A percentile compares a stretch with the other conserved stretches of the same genome.
Conservation (phyloP, 2,797 vertebrate species). For the Natrix natrix region DNA sequence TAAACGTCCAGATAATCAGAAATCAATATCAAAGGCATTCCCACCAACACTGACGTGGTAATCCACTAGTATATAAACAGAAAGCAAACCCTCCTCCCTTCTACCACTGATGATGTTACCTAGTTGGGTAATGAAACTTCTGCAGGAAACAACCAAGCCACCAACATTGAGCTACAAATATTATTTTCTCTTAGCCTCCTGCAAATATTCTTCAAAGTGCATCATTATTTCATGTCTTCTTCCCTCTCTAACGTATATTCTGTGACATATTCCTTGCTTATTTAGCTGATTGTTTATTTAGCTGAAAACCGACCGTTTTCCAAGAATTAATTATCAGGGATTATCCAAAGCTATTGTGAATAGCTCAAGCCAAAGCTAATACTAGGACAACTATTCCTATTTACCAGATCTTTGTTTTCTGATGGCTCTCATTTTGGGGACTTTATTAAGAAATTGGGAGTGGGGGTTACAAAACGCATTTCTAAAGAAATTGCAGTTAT, state of each 20-base stretch:
- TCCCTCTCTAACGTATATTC: background rate
- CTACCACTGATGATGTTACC: too few species aligned
- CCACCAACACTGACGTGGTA: too few species aligned
- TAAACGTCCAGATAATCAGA: too few species aligned
- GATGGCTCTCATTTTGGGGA: background rate
- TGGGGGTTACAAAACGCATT: background rate
- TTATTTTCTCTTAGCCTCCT: background rate
- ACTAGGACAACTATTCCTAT: background rate
- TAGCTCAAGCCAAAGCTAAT: constrained; percentile 24
- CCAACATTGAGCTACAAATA: background rate
- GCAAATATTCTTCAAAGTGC: background rate
- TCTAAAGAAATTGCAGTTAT: background rate
- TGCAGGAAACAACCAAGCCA: too few species aligned
- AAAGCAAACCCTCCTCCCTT: too few species aligned
- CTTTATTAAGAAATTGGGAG: background rate
- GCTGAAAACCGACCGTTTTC: constrained; percentile 19
- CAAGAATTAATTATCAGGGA: background rate
- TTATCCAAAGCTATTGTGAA: constrained; percentile 7
- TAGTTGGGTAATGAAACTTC: too few species aligned
- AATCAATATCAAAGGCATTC: too few species aligned
- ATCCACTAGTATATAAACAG: too few species aligned
- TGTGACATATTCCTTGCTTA: background rate
- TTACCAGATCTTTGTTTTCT: background rate
- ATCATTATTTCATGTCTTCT: background rate
- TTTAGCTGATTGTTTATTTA: constrained; percentile 6